Percentiles rank a stretch among this genome's conserved stretches.
Conservation (phyloP, 2,888 invertebrate species). For the Ophion obscuratus region DNA sequence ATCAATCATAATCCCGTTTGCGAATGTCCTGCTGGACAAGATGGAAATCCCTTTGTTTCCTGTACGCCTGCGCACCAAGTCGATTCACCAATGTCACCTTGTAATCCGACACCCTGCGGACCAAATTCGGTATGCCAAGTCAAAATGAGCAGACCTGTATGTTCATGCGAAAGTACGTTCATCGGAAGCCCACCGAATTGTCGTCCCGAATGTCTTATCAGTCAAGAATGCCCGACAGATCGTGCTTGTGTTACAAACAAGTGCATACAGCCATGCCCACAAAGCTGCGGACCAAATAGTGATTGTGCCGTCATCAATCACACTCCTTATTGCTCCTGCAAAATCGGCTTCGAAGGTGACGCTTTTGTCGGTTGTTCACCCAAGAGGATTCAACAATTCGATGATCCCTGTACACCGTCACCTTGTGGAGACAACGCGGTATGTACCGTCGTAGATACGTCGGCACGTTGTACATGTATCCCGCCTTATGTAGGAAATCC, state of each 20-base stretch:
- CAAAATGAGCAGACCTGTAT: slow-evolving; percentile 91
- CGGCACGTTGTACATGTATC: slow-evolving; percentile 92
- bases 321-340: slow-evolving; percentile 92
- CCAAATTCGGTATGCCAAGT: slow-evolving; percentile 93
- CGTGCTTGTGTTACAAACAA: slow-evolving; percentile 93
- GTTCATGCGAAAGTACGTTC: slow-evolving; percentile 92
- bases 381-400: slow-evolving; percentile 81
- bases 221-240: slow-evolving; percentile 91
- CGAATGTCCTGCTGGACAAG: slow-evolving; percentile 89
- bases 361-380: slow-evolving; percentile 92
- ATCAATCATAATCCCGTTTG: slow-evolving; percentile 95
- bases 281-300: slow-evolving; percentile 92
- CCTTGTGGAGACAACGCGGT: slow-evolving; percentile 94
- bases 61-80: slow-evolving; percentile 83
- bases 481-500: slow-evolving; percentile 95
- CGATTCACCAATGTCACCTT: slow-evolving; percentile 80
- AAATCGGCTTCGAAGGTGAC: slow-evolving; percentile 91
- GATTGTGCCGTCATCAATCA: slow-evolving; percentile 88
- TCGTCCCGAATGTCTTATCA: slow-evolving; percentile 93
- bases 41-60: slow-evolving; percentile 92
- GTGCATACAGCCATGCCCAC: slow-evolving; percentile 92
- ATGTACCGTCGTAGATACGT: slow-evolving; percentile 89
- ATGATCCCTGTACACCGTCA: slow-evolving; percentile 90
- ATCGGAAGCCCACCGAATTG: slow-evolving; percentile 93
- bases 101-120: slow-evolving; percentile 87